Base-by-base conservation (phyloP, 1,140 invertebrate species). In the Drosophila seguyi region DNA sequence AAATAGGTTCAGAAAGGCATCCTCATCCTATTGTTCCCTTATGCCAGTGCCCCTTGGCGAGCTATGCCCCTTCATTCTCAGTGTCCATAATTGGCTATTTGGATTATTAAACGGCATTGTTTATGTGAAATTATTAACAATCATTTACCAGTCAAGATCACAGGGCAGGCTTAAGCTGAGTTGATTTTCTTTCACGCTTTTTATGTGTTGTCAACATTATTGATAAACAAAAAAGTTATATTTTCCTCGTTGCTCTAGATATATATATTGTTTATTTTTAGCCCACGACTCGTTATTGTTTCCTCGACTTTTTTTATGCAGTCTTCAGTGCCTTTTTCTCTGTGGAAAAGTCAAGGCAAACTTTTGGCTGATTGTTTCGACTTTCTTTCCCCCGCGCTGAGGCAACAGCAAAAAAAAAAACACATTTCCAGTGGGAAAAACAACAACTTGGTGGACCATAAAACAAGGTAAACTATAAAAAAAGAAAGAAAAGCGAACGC, bases 381-480 rank as follows among this genome's bases (percentile, higher is more conserved):
- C 79, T 81, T 81, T 41, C 34, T 61, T 6, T 31, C 10, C 20
- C 29, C n/a, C n/a, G n/a, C 11, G 13, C 48, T 36, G 25, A 13
- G 25, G 10, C 47, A 68, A 36, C 53, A 63, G n/a, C n/a, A n/a
- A n/a, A n/a, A n/a, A n/a, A n/a, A n/a, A n/a, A n/a, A 45, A 45
- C 62, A 41, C 42, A 56, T 47, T 53, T 31, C 39, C 44, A 48
- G 47, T 27, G 44, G 36, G 47, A 42, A 50, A 39, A 58, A 52
- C 60, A 75, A 47, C 83, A 86, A 85, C 78, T 86, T 86, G 78
- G 57, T 78, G 63, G 74, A 72, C 65, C 65, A 82, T 86, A 85
- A 85, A 86, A 78, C 66, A 78, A 87, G 75, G 60, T 50, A 82
- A 85, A 86, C 78, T 71, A 85, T 78, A 85, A 79, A 81, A 69